These are phyloP conservation scores for Cygnus olor DNA, from an alignment of 2,797 vertebrate genomes.

Conservation along the genomic window DNA sequence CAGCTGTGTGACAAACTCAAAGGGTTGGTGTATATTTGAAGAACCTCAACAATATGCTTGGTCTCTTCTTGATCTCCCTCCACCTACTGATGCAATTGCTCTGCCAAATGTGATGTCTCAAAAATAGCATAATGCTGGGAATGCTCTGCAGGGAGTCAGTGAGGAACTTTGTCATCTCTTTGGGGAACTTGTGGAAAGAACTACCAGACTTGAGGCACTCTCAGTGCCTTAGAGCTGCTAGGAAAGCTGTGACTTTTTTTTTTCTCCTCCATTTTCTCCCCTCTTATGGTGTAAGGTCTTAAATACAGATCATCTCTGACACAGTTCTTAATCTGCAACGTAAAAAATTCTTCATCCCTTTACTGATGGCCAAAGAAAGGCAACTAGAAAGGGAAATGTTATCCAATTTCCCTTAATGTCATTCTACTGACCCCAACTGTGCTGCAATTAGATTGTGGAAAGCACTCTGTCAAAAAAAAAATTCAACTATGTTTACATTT, in stretches of 20 bases:
- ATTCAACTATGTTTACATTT: not conserved
- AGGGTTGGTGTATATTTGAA: not conserved
- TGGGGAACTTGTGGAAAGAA: not conserved
- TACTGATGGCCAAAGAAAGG: not conserved
- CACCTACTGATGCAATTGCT: not conserved
- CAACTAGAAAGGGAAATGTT: not conserved
- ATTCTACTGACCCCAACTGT: not conserved
- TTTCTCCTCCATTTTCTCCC: not conserved
- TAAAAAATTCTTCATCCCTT: not conserved
- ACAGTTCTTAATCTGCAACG: not conserved
- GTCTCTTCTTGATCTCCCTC: not conserved
- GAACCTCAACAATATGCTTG: not conserved
- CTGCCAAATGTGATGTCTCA: not conserved
- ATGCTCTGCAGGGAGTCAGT: not conserved
- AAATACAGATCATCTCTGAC: not conserved
- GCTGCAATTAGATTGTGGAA: not conserved
- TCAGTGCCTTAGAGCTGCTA: not conserved
- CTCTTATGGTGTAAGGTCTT: not conserved
- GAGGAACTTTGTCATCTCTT: not conserved
- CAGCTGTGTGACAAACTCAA: not conserved
- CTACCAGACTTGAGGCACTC: not conserved
- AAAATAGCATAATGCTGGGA: not conserved
- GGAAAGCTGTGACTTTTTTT: not conserved
- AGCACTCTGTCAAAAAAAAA: not conserved
- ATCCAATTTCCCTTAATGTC: not conserved